Percentiles rank a stretch among this genome's conserved stretches.
Conservation (phyloP, 2,888 invertebrate genomes). For the Calliopum simillimum region DNA sequence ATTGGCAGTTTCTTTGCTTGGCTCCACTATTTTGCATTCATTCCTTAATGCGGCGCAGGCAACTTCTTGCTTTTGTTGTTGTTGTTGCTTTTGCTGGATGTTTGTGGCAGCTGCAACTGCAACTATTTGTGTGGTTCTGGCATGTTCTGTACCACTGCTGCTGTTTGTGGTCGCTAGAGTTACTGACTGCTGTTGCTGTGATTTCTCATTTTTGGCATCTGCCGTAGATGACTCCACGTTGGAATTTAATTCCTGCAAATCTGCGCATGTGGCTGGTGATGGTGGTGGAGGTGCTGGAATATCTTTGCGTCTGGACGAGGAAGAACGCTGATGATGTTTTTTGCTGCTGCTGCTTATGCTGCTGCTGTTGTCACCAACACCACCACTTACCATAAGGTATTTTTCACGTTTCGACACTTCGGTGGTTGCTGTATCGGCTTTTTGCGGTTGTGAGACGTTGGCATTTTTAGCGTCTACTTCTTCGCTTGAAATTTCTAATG, state of each 20-base stretch:
- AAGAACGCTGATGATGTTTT: constrained; percentile 34
- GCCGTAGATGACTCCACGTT: constrained; percentile 56
- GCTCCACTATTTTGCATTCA: no score
- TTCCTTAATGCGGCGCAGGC: no score
- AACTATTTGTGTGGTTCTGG: constrained; percentile 4
- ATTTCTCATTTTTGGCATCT: constrained; percentile 45
- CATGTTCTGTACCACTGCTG: constrained; percentile 30
- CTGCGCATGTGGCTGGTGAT: constrained; percentile 60
- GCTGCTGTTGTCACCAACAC: neutral
- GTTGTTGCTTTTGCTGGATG: constrained; percentile 17
- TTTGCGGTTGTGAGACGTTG: constrained; percentile 31
- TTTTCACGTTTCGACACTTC: neutral
- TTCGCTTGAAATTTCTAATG: constrained; percentile 6
- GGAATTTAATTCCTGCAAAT: constrained; percentile 58
- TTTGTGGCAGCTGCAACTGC: constrained; percentile 13
- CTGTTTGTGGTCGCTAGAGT: constrained; percentile 35
- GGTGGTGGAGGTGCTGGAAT: constrained; percentile 60
- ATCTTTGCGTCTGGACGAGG: constrained; percentile 51
- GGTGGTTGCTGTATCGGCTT: constrained; percentile 24
- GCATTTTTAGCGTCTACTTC: no score
- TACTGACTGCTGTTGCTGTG: constrained; percentile 6
- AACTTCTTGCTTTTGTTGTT: neutral
- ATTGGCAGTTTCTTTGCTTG: no score
- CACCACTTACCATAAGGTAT: neutral
- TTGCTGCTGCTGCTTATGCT: constrained; percentile 19